A percentile compares a stretch with the other conserved stretches of the same genome.
Conservation (phyloP, 2,797 vertebrate species). For the Eurystomus glaucurus region DNA sequence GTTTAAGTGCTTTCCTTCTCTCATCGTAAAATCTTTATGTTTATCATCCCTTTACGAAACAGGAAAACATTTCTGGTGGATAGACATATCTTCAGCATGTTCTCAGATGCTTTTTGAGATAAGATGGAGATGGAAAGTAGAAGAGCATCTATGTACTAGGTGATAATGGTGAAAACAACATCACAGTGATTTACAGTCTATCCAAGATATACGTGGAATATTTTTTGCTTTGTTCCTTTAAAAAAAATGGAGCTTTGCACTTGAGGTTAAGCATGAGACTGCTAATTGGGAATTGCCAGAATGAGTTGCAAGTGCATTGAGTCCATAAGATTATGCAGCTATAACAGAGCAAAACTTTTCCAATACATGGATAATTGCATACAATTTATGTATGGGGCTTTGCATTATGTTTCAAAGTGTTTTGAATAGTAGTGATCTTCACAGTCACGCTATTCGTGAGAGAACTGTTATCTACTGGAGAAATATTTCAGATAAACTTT, state of each 20-base stretch:
- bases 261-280: neutral
- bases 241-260: slow-evolving; percentile 11
- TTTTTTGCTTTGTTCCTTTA: neutral
- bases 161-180: slow-evolving; percentile 28
- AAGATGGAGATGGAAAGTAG: slow-evolving; percentile 23
- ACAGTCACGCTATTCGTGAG: neutral
- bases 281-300: slow-evolving; percentile 54
- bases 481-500: neutral
- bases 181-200: slow-evolving; percentile 50
- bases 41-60: neutral
- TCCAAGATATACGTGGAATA: neutral
- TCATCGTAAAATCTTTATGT: neutral
- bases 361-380: neutral
- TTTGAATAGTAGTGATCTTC: neutral
- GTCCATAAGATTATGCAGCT: neutral
- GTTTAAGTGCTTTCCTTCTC: neutral
- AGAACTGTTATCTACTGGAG: neutral
- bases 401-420: slow-evolving; percentile 11
- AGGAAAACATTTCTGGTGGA: neutral
- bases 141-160: neutral
- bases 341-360: neutral
- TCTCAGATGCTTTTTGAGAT: slow-evolving; percentile 44
- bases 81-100: neutral
- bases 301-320: neutral
- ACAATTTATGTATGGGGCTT: slow-evolving; percentile 2